These are phyloP conservation scores for Selene dorsalis DNA, from an alignment of 2,797 vertebrate genomes.

Conservation along the genomic window DNA sequence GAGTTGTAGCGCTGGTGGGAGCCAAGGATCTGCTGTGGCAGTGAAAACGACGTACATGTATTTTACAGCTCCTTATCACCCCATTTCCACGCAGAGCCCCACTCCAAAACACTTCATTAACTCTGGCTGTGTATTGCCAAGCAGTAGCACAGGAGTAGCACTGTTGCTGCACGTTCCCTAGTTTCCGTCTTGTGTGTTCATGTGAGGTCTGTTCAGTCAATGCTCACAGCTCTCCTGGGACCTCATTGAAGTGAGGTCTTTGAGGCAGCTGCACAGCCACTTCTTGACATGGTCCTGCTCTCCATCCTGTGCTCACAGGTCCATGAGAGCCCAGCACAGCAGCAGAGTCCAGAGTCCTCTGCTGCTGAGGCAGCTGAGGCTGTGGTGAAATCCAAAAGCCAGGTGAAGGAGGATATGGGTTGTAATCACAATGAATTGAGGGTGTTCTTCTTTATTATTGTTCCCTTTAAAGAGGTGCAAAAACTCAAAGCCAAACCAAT, in stretches of 20 bases:
- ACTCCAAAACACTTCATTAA: conserved; percentile 68
- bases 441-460: conserved; percentile 38
- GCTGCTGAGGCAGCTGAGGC: too few relatives aligned
- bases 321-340: conserved; percentile 12
- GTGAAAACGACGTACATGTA: conserved; percentile 50
- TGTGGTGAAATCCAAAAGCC: too few relatives aligned
- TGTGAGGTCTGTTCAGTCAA: conserved; percentile 60
- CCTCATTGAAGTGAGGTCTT: conserved; percentile 39
- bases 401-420: conserved; percentile 2
- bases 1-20: conserved; percentile 19
- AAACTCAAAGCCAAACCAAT: conserved; percentile 26
- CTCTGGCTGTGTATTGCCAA: conserved; percentile 38
- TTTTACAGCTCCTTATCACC: conserved; percentile 60
- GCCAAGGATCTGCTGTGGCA: conserved; percentile 47
- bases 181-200: conserved; percentile 44
- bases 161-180: conserved; percentile 32
- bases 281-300: conserved; percentile 28
- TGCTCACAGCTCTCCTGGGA: conserved; percentile 51
- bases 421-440: conserved; percentile 2
- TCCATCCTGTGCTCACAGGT: conserved; percentile 21
- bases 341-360: conserved; percentile 5
- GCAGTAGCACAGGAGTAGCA: conserved; percentile 36
- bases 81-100: conserved; percentile 50
- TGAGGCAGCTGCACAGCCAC: conserved; percentile 31
- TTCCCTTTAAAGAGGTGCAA: conserved; percentile 27